Conservation (phyloP, 1,140 invertebrate species). For the Calephelis virginiensis region DNA sequence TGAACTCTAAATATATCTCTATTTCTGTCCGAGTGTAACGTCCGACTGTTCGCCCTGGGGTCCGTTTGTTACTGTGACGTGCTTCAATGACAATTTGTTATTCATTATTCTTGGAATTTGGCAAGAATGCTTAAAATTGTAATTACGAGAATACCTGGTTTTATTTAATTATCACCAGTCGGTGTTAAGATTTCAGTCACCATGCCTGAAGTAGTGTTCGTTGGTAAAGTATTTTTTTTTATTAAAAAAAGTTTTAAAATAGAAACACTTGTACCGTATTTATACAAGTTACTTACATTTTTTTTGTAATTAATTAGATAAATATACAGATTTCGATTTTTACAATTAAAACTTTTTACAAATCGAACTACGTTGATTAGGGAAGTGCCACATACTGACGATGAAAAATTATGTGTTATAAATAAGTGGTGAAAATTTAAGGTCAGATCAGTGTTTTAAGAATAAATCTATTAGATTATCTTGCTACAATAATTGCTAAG, state of each 20-base stretch:
- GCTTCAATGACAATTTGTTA: constrained; percentile 20
- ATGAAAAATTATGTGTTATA: background rate
- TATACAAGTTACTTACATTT: no score
- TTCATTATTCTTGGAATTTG: constrained; percentile 34
- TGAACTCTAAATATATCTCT: constrained; percentile 38
- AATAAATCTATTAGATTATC: constrained; percentile 3
- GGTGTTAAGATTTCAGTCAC: constrained; percentile 7
- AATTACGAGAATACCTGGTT: constrained; percentile 3
- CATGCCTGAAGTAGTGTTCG: constrained; percentile 49
- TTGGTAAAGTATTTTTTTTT: constrained; percentile 50
- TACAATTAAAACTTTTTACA: no score
- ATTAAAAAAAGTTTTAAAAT: background rate
- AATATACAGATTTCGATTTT: no score
- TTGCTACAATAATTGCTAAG: constrained; percentile 10
- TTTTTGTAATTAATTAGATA: no score
- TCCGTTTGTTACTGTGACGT: constrained; percentile 27
- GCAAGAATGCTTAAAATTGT: constrained; percentile 45
- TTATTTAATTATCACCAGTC: background rate
- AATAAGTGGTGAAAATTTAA: background rate
- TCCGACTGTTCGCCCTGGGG: constrained; percentile 29
- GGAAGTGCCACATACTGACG: no score
- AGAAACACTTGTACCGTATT: no score
- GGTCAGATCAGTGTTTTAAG: background rate
- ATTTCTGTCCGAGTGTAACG: constrained; percentile 41
- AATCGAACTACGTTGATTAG: no score